Percentiles rank a stretch among this genome's conserved stretches.
These are phyloP conservation scores for Thunnus albacares DNA, from an alignment of 2,797 vertebrate species.

Conservation along the genomic window DNA sequence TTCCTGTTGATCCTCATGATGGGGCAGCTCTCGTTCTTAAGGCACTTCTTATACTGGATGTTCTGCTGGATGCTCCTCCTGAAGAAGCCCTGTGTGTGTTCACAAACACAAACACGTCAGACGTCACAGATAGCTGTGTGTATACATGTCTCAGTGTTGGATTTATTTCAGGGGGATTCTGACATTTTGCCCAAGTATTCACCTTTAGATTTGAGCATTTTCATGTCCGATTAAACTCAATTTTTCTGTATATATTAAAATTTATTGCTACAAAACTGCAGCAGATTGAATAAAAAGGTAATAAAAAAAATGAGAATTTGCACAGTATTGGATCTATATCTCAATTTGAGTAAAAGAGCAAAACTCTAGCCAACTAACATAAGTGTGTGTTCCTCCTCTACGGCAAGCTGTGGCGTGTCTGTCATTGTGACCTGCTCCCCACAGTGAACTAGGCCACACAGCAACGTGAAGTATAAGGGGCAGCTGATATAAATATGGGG, in stretches of 20 bases:
- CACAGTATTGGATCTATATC: no score
- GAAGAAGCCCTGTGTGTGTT: conserved; percentile 92
- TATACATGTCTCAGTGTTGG: not conserved
- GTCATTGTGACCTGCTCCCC: conserved; percentile 11
- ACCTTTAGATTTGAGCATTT: not conserved
- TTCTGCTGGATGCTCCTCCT: conserved; percentile 99
- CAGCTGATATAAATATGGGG: conserved; percentile 46
- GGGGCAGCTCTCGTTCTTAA: conserved; percentile 97
- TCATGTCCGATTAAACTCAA: not conserved
- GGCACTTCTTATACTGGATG: conserved; percentile 99
- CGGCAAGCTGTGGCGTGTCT: not conserved
- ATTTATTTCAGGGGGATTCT: not conserved
- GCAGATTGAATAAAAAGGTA: not conserved
- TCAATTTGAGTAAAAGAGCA: not conserved
- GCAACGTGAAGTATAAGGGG: conserved; percentile 42
- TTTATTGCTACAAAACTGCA: not conserved
- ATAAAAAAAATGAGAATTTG: no score
- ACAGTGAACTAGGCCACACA: conserved; percentile 62
- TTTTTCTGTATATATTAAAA: not conserved
- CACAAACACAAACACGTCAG: not conserved
- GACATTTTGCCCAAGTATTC: not conserved
- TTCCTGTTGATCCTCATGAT: conserved; percentile 98
- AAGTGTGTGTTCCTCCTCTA: not conserved
- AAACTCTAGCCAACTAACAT: not conserved
- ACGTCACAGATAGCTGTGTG: not conserved